Base-by-base conservation (phyloP, 2,888 invertebrate species). In the Geotrupes spiniger region DNA sequence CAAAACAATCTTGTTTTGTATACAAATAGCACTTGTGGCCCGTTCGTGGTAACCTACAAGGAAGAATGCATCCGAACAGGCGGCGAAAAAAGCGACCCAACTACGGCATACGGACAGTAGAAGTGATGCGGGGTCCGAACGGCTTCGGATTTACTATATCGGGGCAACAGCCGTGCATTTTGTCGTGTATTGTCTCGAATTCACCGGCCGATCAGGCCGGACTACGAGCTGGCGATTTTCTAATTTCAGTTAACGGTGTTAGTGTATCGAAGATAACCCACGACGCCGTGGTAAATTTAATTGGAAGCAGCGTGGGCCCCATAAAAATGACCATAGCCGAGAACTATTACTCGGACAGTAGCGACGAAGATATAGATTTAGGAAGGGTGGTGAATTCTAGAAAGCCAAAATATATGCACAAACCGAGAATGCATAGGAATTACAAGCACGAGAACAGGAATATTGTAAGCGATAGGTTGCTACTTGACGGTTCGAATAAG, bases 91-190 rank as follows among this genome's bases (percentile, higher is more conserved):
- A 85, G 73, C 77, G 85, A 41, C 81, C 83, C 12, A 83, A 84
- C 63, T 85, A 84, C 66, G 85, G 89, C 27, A 84, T 90, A 53
- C 81, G 89, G 55, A 85, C 87, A 25, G 89, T 95, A 44, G 91
- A 95, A 64, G 85, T 96, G 31, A 80, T 84, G 5, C 79, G 95
- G 54, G 93, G 95, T 2, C 80, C 83, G 51, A 89, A 89, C 63
- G 96, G 96, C 5, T 97, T 93, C 70, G 96, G 97, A n/a, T 97
- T 97, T 69, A 97, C 96, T 14, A 95, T 97, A 66, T 94, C 95
- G 1, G 96, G 96, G 2, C 95, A 97, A 71, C 88, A 93, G 66
- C 96, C 97, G 0, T 97, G 96, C 70, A 90, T 95, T 54, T 80
- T 97, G 48, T 93, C 94, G 42, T 94, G 92, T 63, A 95, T 97